Base-by-base conservation (phyloP, 2,113 vertebrate species). In the Spea bombifrons region DNA sequence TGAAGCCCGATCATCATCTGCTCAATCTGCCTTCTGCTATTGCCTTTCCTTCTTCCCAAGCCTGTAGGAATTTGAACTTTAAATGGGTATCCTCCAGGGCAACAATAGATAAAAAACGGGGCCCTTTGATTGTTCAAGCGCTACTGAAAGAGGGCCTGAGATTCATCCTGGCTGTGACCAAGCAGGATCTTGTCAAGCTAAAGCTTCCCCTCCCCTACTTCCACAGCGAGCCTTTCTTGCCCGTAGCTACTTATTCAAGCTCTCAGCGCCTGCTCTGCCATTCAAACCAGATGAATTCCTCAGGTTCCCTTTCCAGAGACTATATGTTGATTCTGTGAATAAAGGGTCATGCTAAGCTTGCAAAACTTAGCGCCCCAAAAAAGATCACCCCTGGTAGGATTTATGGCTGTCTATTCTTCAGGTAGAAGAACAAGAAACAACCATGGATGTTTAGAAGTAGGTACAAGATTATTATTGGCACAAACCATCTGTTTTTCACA, bases 91-190 rank as follows among this genome's bases (percentile, higher is more conserved):
- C 87, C 82, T 86, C 83, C 76, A 15, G 64, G 45, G 82, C 70
- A 88, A 90, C 89, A 91, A 90, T 84, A 87, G 87, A 88, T 88
- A 88, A 88, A 89, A 90, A 89, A 30, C 1, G 85, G 81, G 77
- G 85, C 83, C 83, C 87, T 90, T 90, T 90, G 90, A 91, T 88
- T 91, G 89, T 86, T 90, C 88, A 89, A 84, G 88, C 82, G 0
- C 88, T 78, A 72, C 75, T 0, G 80, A 66, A 78, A 78, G 85
- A 88, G 85, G 80, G 84, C 83, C 47, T 48, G 80, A 88, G 89
- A 86, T 87, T 86, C 84, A 87, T 87, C 85, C 87, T 83, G 78
- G 69, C 84, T 83, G 80, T 0, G 46, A 83, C 88, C 86, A 88
- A 83, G 86, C 86, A 86, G 84, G 83, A 88, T 82, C 88, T 84